These are phyloP conservation scores for Lethocerus indicus DNA, from an alignment of 1,140 invertebrate species.

Conservation along the genomic window DNA sequence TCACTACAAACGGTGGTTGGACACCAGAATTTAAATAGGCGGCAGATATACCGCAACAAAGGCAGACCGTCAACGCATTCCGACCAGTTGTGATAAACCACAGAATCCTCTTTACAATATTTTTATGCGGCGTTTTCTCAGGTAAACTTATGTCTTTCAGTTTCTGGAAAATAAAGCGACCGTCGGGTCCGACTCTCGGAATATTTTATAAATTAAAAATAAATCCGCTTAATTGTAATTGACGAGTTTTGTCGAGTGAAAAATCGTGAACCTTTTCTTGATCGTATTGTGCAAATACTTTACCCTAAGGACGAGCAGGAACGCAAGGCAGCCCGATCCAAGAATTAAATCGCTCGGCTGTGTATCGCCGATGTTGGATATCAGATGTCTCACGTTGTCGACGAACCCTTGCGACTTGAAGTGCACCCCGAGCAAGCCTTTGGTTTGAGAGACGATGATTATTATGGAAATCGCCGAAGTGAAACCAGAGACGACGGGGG, in stretches of 20 bases:
- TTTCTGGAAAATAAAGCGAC: conserved; percentile 31
- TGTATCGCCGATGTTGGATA: conserved; percentile 33
- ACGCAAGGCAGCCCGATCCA: conserved; percentile 41
- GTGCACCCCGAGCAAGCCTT: conserved; percentile 57
- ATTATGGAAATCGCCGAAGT: conserved; percentile 84
- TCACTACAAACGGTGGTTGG: neutral
- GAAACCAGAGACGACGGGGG: conserved; percentile 81
- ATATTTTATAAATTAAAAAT: conserved; percentile 9
- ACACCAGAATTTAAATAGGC: neutral
- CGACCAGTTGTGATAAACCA: conserved; percentile 58
- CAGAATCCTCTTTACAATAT: conserved; percentile 31
- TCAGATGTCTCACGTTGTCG: conserved; percentile 39
- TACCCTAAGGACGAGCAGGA: conserved; percentile 46
- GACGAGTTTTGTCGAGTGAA: no score
- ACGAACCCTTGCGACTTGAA: conserved; percentile 40
- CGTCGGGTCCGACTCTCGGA: no score
- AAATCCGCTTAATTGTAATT: no score
- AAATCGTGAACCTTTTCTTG: no score
- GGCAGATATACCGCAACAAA: neutral
- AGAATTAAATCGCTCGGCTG: conserved; percentile 40
- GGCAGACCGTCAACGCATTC: conserved; percentile 53
- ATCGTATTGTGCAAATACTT: no score
- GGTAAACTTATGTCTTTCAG: conserved; percentile 36
- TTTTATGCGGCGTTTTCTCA: conserved; percentile 15
- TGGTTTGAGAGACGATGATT: conserved; percentile 77